Percentiles rank a stretch among this genome's conserved stretches.
These are phyloP conservation scores for Camponotus pennsylvanicus DNA, from an alignment of 1,140 invertebrate species.

Conservation along the genomic window DNA sequence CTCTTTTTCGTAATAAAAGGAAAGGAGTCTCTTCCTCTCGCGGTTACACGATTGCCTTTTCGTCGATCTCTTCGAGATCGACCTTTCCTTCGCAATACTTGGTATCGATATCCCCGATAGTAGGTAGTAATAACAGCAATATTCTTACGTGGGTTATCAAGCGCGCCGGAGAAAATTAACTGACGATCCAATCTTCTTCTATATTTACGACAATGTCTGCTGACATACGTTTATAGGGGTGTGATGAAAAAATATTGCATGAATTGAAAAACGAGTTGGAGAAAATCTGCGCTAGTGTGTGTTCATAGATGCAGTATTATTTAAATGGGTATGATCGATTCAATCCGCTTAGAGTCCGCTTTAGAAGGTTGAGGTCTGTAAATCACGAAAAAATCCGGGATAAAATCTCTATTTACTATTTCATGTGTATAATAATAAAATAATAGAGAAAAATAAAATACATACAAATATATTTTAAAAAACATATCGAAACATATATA, in stretches of 20 bases:
- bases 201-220: slow-evolving; percentile 8
- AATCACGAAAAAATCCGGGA: not conserved
- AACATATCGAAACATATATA: too few relatives aligned
- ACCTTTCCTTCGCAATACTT: not conserved
- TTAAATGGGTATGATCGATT: not conserved
- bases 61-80: not conserved
- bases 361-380: too few relatives aligned
- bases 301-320: not conserved
- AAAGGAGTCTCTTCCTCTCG: not conserved
- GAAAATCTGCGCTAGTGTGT: not conserved
- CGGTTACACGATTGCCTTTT: not conserved
- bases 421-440: too few relatives aligned
- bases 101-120: not conserved
- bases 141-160: not conserved
- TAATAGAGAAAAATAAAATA: too few relatives aligned
- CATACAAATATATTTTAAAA: too few relatives aligned
- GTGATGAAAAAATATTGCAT: not conserved
- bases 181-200: slow-evolving; percentile 16
- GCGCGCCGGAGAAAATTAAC: slow-evolving; percentile 33
- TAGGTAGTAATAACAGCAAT: slow-evolving; percentile 32
- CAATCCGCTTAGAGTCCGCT: not conserved
- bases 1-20: not conserved
- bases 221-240: not conserved
- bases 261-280: not conserved
- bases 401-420: not conserved